Evolutionary conservation across 1,140 invertebrate genomes (phyloP).

Genomic region (Popillia japonica): DNA sequence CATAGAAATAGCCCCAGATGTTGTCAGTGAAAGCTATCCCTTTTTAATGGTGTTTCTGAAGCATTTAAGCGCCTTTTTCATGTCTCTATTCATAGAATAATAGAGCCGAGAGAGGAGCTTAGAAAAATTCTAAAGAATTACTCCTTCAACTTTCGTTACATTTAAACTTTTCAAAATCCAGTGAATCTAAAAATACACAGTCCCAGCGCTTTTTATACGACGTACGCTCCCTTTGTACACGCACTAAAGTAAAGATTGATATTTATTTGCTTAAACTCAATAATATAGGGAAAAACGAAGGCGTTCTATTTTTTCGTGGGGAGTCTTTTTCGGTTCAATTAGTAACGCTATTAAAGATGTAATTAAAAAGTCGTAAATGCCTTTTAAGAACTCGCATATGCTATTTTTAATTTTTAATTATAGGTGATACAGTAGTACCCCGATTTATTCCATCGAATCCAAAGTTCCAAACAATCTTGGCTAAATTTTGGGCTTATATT

Average conservation of each 20-base stretch:
- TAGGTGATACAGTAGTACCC: no score
- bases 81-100: constrained; percentile 33
- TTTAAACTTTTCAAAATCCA: constrained; percentile 29
- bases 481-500: no score
- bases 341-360: not conserved
- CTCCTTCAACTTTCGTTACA: constrained; percentile 21
- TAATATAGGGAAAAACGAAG: not conserved
- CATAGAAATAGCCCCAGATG: constrained; percentile 20
- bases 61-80: constrained; percentile 20
- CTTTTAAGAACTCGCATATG: not conserved
- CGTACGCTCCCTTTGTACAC: not conserved
- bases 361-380: not conserved
- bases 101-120: constrained; percentile 25
- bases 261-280: not conserved
- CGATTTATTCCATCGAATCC: no score
- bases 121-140: constrained; percentile 30
- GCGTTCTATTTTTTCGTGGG: not conserved
- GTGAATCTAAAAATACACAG: not conserved
- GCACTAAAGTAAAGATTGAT: not conserved
- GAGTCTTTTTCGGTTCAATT: not conserved
- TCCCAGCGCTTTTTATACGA: not conserved
- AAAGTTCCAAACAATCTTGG: no score
- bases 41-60: constrained; percentile 17
- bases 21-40: constrained; percentile 23
- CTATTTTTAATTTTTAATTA: not conserved